These are phyloP conservation scores for Allobates femoralis DNA, from an alignment of 2,797 vertebrate genomes.

Conservation along the genomic window DNA sequence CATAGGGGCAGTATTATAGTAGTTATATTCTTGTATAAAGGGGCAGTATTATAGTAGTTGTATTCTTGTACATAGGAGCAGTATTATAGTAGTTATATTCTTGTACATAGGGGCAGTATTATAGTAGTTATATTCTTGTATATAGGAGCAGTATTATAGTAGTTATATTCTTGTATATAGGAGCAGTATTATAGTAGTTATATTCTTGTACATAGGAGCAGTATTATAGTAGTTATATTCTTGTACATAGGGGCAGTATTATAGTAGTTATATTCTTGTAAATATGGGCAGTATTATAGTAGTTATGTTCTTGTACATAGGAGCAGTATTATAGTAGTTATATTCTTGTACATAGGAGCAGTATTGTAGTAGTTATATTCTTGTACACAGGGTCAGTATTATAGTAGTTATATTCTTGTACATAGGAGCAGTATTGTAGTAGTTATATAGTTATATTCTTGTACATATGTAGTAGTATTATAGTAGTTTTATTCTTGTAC, in stretches of 20 bases:
- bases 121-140: too few species aligned
- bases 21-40: neutral
- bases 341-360: neutral
- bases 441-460: neutral
- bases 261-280: too few species aligned
- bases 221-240: slow-evolving; percentile 18
- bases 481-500: neutral
- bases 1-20: neutral
- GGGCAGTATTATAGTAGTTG: neutral
- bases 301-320: neutral
- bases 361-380: slow-evolving; percentile 9
- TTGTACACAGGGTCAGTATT: neutral
- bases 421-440: neutral
- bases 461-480: neutral
- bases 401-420: neutral
- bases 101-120: too few species aligned
- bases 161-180: slow-evolving; percentile 8
- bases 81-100: slow-evolving; percentile 7
- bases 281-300: neutral
- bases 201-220: neutral
- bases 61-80: neutral
- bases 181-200: slow-evolving; percentile 11
- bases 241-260: too few species aligned
- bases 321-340: slow-evolving; percentile 7
- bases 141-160: slow-evolving; percentile 8